Conservation (phyloP, 2,888 invertebrate genomes). For the Calameuta filiformis region DNA sequence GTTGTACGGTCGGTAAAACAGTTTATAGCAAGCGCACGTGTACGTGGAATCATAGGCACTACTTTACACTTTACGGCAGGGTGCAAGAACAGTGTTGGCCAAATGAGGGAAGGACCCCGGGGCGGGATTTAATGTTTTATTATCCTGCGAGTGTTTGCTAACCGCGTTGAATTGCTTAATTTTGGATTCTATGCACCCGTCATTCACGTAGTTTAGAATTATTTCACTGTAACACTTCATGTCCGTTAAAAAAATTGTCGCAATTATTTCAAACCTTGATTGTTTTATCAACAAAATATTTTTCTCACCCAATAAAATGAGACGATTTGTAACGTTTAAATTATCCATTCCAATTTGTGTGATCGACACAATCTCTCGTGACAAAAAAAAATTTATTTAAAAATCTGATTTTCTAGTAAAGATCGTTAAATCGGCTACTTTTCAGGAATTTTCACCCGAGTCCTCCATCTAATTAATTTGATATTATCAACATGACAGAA, state of each 20-base stretch:
- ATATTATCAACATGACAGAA: not conserved
- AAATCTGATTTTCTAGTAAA: not conserved
- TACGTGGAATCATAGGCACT: not conserved
- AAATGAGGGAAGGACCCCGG: conserved; percentile 21
- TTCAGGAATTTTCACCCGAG: not conserved
- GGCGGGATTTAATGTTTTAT: conserved; percentile 41
- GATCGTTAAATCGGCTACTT: not conserved
- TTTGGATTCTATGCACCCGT: conserved; percentile 45
- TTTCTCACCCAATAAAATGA: not conserved
- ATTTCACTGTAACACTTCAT: conserved; percentile 36
- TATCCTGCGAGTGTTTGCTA: conserved; percentile 43
- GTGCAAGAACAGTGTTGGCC: not conserved
- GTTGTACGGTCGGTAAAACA: conserved; percentile 10
- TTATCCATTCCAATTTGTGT: too few species aligned
- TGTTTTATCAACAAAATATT: not conserved
- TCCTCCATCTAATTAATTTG: not conserved
- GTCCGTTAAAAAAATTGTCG: not conserved
- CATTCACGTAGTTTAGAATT: conserved; percentile 39
- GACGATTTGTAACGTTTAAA: too few species aligned
- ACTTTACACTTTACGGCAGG: not conserved
- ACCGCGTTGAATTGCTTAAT: conserved; percentile 54
- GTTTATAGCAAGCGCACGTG: not conserved
- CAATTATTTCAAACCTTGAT: not conserved
- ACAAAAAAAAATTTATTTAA: not conserved
- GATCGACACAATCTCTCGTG: not conserved